These are phyloP conservation scores for Tetragonula carbonaria DNA, from an alignment of 2,888 invertebrate genomes.

Conservation along the genomic window DNA sequence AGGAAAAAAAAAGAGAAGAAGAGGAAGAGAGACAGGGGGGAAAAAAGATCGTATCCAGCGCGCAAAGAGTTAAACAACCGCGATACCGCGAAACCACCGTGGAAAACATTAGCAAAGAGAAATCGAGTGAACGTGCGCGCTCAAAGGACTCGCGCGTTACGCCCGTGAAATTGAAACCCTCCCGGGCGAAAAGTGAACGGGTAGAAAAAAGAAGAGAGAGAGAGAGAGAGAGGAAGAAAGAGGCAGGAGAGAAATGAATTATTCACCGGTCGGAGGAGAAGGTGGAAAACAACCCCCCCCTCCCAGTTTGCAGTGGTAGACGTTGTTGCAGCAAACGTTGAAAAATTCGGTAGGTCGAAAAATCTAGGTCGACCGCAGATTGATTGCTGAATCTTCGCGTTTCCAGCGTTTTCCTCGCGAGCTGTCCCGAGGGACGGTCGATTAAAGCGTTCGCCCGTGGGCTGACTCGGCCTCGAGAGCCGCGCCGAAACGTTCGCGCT, in stretches of 20 bases:
- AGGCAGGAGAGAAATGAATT: not conserved
- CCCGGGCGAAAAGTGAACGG: not conserved
- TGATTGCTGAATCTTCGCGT: constrained; percentile 21
- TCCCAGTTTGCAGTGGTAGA: too few species aligned
- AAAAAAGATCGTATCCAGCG: not conserved
- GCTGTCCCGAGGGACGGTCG: constrained; percentile 30
- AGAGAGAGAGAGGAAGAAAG: not conserved
- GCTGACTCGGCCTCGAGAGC: constrained; percentile 36
- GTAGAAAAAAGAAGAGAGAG: too few species aligned
- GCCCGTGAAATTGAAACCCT: not conserved
- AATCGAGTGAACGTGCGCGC: not conserved
- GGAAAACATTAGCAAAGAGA: not conserved
- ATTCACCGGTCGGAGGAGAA: not conserved
- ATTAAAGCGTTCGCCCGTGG: constrained; percentile 46
- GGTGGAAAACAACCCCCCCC: too few species aligned
- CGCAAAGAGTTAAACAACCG: not conserved
- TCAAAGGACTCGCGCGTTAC: not conserved
- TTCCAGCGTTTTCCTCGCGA: constrained; percentile 23
- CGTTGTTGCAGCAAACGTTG: not conserved
- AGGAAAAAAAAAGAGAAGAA: not conserved
- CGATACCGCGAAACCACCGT: too few species aligned
- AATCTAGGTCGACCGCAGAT: constrained; percentile 40
- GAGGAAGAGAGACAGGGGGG: too few species aligned
- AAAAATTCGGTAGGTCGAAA: not conserved
- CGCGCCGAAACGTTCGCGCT: not conserved